Evolutionary conservation across 2,113 vertebrate genomes (phyloP).

Genomic region (Cygnus buccinator): DNA sequence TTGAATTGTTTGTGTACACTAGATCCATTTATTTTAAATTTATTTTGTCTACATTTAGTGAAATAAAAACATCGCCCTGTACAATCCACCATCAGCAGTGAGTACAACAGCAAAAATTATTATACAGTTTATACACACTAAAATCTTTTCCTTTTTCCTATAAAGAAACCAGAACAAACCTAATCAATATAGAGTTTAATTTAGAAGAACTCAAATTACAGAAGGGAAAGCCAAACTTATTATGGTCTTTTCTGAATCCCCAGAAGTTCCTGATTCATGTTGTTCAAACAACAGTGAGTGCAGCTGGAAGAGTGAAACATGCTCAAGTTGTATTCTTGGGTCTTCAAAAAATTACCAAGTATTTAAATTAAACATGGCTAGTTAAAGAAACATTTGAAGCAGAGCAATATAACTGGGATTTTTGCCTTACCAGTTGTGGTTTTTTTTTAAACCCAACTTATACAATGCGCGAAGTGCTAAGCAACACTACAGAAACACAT

Average conservation of each 20-base stretch:
- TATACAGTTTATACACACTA: slow-evolving; percentile 99
- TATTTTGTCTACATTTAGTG: slow-evolving; percentile 95
- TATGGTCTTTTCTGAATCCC: slow-evolving; percentile 72
- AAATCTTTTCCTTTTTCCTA: slow-evolving; percentile 86
- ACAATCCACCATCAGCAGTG: slow-evolving; percentile 95
- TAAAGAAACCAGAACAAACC: slow-evolving; percentile 83
- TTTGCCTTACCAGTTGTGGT: slow-evolving; percentile 60
- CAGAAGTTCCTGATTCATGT: slow-evolving; percentile 75
- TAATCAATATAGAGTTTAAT: slow-evolving; percentile 81
- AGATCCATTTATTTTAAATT: slow-evolving; percentile 83
- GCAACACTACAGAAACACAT: slow-evolving; percentile 85
- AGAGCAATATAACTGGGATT: slow-evolving; percentile 74
- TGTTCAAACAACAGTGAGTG: slow-evolving; percentile 68
- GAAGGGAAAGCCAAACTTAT: slow-evolving; percentile 75
- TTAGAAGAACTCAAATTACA: slow-evolving; percentile 81
- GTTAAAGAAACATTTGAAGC: slow-evolving; percentile 75
- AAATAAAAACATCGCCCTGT: slow-evolving; percentile 99
- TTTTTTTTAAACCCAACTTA: slow-evolving; percentile 73
- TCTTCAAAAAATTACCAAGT: slow-evolving; percentile 73
- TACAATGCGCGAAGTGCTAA: slow-evolving; percentile 82
- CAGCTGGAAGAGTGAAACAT: slow-evolving; percentile 81
- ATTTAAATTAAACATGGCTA: slow-evolving; percentile 78
- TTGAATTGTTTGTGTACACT: slow-evolving; percentile 78
- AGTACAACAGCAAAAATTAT: slow-evolving; percentile 96
- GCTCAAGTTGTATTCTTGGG: slow-evolving; percentile 76